A percentile compares a stretch with the other conserved stretches of the same genome.
phyloP scores from a whole-genome alignment of 1,140 invertebrate genomes.

The Euura saliciscinereae region DNA sequence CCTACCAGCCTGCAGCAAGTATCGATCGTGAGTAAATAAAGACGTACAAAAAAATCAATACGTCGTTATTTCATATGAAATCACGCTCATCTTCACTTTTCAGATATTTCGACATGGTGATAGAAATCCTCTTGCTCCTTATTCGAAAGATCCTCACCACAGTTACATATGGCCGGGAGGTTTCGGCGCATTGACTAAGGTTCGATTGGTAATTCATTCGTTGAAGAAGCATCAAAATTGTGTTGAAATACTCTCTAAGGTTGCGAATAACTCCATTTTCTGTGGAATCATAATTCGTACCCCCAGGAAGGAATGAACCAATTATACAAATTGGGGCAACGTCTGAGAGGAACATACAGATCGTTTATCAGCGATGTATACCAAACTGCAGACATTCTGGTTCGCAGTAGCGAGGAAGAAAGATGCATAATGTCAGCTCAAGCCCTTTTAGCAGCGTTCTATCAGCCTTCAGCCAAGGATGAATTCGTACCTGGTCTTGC shows the following conservation, averaged over 20 bases:
- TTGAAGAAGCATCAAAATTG: neutral
- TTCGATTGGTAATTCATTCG: slow-evolving; percentile 59
- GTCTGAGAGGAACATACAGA: slow-evolving; percentile 72
- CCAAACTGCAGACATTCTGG: slow-evolving; percentile 70
- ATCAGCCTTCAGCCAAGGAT: slow-evolving; percentile 72
- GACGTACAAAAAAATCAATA: no score
- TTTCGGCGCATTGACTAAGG: slow-evolving; percentile 73
- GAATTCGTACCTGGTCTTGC: slow-evolving; percentile 73
- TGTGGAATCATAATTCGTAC: no score
- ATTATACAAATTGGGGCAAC: slow-evolving; percentile 76
- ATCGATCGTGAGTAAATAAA: slow-evolving; percentile 46
- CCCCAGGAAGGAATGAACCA: slow-evolving; percentile 78
- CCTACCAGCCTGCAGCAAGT: slow-evolving; percentile 30
- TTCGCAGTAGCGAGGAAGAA: slow-evolving; percentile 81
- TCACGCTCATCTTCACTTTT: no score
- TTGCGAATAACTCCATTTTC: no score
- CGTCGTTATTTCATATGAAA: no score
- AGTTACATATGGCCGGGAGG: slow-evolving; percentile 73
- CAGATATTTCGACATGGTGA: slow-evolving; percentile 80
- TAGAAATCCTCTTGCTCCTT: slow-evolving; percentile 69
- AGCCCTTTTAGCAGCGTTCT: slow-evolving; percentile 81
- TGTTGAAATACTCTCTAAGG: no score
- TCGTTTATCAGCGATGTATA: slow-evolving; percentile 67
- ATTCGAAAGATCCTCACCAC: slow-evolving; percentile 74
- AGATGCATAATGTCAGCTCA: slow-evolving; percentile 88